Evolutionary conservation across 2,888 invertebrate genomes (phyloP), one percentile per base, ranked within the genome.

Genomic region (Pyrochroa serraticornis): DNA sequence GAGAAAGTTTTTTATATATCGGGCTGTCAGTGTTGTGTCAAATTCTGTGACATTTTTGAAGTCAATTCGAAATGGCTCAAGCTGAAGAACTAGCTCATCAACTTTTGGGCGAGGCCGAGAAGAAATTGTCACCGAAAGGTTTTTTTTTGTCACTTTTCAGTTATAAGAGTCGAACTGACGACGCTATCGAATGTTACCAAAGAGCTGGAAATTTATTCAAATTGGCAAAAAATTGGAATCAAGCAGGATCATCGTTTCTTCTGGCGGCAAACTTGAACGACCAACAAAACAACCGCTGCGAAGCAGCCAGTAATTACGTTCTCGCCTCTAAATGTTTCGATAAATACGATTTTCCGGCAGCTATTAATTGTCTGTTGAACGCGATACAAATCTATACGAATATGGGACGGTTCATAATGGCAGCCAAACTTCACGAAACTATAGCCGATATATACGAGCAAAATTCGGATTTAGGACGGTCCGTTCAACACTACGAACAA

Each of bases 361-460:
- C 97, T 0, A 91, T 96, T 0, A 88, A 88, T 50, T 93, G 93
- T 77, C 82, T 97, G 47, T 79, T 91, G 68, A 96, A 94, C 79
- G 93, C 96, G 0, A 94, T 97, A 60, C 95, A 97, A 77, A 95
- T 97, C 67, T 98, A 97, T 80, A 94, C 95, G 10, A 97, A 97
- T 75, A 95, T 97, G 94, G 60, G 55, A 7, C 84, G 95, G 51
- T 96, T 98, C 80, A 91, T 93, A 30, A 93, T 96, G 80, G 97
- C 97, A 3, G 98, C 98, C 38, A 97, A 97, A 79, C 93, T 96
- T 78, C 97, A 98, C 80, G 91, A 92, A 80, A 91, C 90, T 70
- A 95, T 98, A 79, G 98, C 96, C 6, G 97, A 98, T 78, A 87
- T 97, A 75, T 96, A 93, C 80, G 97, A 98, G 82, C 87, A 87